Base-by-base conservation (phyloP, 2,888 invertebrate genomes). In the Volucella bombylans region DNA sequence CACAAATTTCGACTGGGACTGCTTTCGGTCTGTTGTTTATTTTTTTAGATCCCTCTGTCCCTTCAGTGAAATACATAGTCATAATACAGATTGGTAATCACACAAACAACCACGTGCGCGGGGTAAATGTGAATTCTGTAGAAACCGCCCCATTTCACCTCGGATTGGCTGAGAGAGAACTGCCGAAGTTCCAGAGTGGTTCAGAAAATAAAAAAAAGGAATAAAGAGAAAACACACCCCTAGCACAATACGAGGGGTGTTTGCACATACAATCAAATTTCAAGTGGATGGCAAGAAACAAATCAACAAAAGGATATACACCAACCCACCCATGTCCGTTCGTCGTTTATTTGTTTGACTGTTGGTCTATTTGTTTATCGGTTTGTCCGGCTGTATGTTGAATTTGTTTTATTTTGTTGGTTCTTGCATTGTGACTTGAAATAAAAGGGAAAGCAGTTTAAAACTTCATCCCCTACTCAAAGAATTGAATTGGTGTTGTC, bases 391-490 rank as follows among this genome's bases (percentile, higher is more conserved):
- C 6, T 31, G 31, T 31, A 6, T 31, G 31, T 31, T 4, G 0
- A 31, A 31, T 31, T 31, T 31, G 31, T 31, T 31, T 31, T 31
- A 31, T 31, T 31, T 6, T 31, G 31, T 31, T 76, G 65, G 61
- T 61, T 68, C 31, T 64, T 55, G 65, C 43, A 57, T 61, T 69
- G 55, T n/a, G 69, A 65, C 62, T 69, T 83, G 15, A 80, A 74
- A 69, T 69, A 83, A 83, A 83, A 83, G 83, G 59, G 83, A 83
- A 83, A 83, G 83, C 83, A 80, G 64, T 83, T 83, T 49, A 83
- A 83, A 78, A 68, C 31, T 78, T 18, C 79, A 82, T 57, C 82
- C 80, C 73, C 49, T 83, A 57, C 18, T 47, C 31, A 6, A 14
- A 31, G 6, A n/a, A 11, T n/a, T 49, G 49, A 3, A 8, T 31